Percentiles rank a stretch among this genome's conserved stretches.
Conservation (phyloP, 30 jellyfish, hydroid and myxozoan genomes). For the Aurelia aurita complex sp. Pacific region DNA sequence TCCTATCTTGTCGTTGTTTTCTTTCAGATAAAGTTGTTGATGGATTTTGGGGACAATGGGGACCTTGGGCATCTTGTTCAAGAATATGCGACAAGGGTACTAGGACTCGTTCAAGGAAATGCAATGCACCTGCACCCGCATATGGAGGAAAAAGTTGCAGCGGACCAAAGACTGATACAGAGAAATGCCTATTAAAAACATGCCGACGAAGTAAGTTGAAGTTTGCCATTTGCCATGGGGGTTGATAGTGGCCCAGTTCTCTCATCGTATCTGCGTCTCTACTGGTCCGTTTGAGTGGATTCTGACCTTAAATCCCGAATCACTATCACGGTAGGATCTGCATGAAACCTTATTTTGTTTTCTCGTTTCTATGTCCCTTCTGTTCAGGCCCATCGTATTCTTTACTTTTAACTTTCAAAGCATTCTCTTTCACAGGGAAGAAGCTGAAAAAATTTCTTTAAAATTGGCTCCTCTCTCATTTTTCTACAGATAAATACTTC, state of each 20-base stretch:
- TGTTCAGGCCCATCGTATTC: too few species aligned
- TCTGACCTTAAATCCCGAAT: too few species aligned
- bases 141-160: slow-evolving; percentile 44
- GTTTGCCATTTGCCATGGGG: too few species aligned
- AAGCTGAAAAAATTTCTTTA: too few species aligned
- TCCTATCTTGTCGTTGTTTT: not conserved
- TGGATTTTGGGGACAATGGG: slow-evolving; percentile 68
- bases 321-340: too few species aligned
- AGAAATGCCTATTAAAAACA: slow-evolving; percentile 15
- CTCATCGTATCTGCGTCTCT: too few species aligned
- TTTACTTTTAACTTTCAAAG: too few species aligned
- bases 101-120: slow-evolving; percentile 17
- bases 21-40: slow-evolving; percentile 39
- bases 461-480: not conserved
- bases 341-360: too few species aligned
- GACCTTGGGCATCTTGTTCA: slow-evolving; percentile 61
- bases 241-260: too few species aligned
- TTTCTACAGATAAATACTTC: slow-evolving; percentile 20
- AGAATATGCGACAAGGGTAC: slow-evolving; percentile 49
- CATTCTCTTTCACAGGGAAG: too few species aligned
- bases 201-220: slow-evolving; percentile 18
- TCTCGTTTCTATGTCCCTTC: too few species aligned
- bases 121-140: slow-evolving; percentile 53
- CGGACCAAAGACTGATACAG: slow-evolving; percentile 50
- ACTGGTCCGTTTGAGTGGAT: too few species aligned